These are phyloP conservation scores for Aptenodytes patagonicus DNA, from an alignment of 2,113 vertebrate genomes.

Conservation along the genomic window DNA sequence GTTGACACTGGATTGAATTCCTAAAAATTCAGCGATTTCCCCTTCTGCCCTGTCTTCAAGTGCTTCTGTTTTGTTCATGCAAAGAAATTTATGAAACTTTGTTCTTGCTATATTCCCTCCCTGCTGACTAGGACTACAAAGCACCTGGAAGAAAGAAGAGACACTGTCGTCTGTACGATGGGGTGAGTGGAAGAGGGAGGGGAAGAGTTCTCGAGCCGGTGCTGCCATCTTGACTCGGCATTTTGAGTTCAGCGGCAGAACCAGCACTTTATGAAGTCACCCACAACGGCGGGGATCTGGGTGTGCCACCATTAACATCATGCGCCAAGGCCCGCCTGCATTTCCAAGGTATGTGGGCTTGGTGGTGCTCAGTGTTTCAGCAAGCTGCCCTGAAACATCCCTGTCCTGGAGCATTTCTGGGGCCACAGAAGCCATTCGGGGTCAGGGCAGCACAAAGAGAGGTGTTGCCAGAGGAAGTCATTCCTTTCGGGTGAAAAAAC, in stretches of 20 bases:
- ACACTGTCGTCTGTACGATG: fast-evolving
- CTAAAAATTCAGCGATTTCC: not conserved
- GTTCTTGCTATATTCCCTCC: not conserved
- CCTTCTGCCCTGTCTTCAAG: not conserved
- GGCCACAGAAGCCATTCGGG: not conserved
- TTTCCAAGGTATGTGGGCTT: not conserved
- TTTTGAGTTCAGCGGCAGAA: not conserved
- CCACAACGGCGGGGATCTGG: fast-evolving
- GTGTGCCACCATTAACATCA: fast-evolving
- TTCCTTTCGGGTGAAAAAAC: not conserved
- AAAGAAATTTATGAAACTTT: not conserved
- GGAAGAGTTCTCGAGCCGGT: fast-evolving
- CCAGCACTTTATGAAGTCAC: not conserved
- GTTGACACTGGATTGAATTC: not conserved
- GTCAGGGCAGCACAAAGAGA: not conserved
- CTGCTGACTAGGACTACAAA: not conserved
- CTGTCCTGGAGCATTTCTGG: not conserved
- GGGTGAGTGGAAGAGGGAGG: not conserved
- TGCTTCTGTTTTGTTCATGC: not conserved
- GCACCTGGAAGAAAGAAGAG: not conserved
- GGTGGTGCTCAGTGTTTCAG: not conserved
- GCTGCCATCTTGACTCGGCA: not conserved
- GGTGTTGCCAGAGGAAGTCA: not conserved
- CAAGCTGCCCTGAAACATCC: not conserved
- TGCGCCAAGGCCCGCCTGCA: not conserved